Base-by-base conservation (phyloP, 2,888 invertebrate genomes). In the Hylaea fasciaria region DNA sequence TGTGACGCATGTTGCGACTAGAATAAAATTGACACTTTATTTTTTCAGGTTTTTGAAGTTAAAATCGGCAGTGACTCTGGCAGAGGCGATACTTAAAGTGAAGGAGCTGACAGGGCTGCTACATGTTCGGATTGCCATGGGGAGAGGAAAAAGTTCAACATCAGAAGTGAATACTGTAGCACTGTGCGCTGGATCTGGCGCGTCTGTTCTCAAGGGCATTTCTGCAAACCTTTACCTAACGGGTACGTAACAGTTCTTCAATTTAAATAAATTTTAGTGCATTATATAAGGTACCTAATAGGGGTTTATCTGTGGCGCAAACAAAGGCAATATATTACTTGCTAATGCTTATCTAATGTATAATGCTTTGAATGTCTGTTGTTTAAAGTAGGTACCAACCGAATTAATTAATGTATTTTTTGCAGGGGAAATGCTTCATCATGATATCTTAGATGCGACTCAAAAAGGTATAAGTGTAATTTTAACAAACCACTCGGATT, bases 401-500 rank as follows among this genome's bases (percentile, higher is more conserved):
- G 5, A 22, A 22, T 5, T 22, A 22, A 22, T 22, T n/a, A n/a
- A n/a, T n/a, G n/a, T n/a, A 35, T 10, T 35, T 11, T 57, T 62
- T 60, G 28, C 66, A 93, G 92, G 95, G 9, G 99, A 99, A 93
- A 98, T 99, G 98, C 94, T 96, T 0, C 99, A 99, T 85, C 99
- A 99, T 79, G 98, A 98, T 69, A 88, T 98, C 0, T 93, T 99
- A 37, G 97, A 98, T 77, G 97, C 97, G 0, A 93, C 95, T 22
- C 97, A 97, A 73, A 94, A 93, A 55, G 96, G 96, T 29, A 94
- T 94, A 13, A 94, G 95, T 57, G 98, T 98, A 0, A 95, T 98
- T 74, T 91, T 98, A 14, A 97, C 97, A 66, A 98, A 98, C 84
- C 98, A 99, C 85, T 97, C 97, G 40, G 97, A 98, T 88, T 97